These are phyloP conservation scores for Meteorus sp. DNA, from an alignment of 1,140 invertebrate species.

Conservation along the genomic window DNA sequence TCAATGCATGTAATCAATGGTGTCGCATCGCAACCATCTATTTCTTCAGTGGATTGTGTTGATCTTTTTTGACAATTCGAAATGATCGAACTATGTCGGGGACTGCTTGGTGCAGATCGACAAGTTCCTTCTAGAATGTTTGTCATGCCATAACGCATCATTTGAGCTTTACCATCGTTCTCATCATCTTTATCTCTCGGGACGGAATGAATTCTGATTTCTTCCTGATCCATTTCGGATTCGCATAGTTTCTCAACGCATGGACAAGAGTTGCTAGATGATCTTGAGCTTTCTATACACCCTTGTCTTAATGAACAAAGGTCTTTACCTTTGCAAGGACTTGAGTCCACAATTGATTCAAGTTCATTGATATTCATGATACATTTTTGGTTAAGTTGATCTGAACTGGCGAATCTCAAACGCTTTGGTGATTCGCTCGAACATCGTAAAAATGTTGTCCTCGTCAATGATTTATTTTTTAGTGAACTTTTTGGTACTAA, in stretches of 20 bases:
- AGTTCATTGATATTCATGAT: constrained; percentile 38
- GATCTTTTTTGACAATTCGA: constrained; percentile 40
- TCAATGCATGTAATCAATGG: constrained; percentile 43
- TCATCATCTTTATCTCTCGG: not conserved
- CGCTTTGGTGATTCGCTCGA: constrained; percentile 81
- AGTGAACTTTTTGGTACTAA: constrained; percentile 67
- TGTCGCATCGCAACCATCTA: constrained; percentile 51
- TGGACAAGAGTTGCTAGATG: constrained; percentile 64
- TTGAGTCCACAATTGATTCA: constrained; percentile 58
- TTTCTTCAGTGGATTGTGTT: constrained; percentile 50
- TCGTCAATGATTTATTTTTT: constrained; percentile 59
- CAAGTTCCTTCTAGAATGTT: constrained; percentile 35
- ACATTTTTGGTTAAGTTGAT: constrained; percentile 49
- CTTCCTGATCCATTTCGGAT: constrained; percentile 19
- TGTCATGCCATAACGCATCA: constrained; percentile 24
- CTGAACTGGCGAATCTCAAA: constrained; percentile 73
- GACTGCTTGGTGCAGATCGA: constrained; percentile 59
- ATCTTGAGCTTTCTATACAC: constrained; percentile 54
- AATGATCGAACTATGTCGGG: constrained; percentile 41
- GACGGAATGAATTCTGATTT: not conserved
- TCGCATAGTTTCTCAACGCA: constrained; percentile 63
- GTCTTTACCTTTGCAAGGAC: constrained; percentile 51
- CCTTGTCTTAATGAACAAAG: constrained; percentile 35
- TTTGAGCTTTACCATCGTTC: not conserved
- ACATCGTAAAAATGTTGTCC: constrained; percentile 62